Percentiles rank a stretch among this genome's conserved stretches.
Conservation (phyloP, 1,140 invertebrate species). For the Campoletis sonorensis region DNA sequence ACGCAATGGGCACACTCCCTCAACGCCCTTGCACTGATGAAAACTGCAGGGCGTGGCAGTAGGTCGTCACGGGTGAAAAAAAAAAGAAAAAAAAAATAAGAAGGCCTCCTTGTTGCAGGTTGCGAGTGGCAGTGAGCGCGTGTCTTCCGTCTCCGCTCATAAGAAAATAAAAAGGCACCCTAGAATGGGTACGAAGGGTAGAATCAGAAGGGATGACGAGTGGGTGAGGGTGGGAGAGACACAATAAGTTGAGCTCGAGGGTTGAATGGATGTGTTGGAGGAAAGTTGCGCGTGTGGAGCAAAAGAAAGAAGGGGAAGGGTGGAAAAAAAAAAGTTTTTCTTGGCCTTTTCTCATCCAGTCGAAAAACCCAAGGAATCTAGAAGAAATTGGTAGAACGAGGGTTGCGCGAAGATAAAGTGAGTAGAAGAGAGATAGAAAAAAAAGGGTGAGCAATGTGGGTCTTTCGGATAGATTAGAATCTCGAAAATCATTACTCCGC, state of each 20-base stretch:
- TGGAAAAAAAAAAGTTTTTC: constrained; percentile 39
- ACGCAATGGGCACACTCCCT: constrained; percentile 51
- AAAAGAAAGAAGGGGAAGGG: background rate
- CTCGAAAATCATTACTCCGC: constrained; percentile 68
- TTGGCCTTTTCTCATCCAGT: constrained; percentile 5
- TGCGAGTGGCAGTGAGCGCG: constrained; percentile 44
- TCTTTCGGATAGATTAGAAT: constrained; percentile 68
- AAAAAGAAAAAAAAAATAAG: constrained; percentile 54
- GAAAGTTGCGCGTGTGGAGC: constrained; percentile 28
- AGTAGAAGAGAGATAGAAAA: constrained; percentile 49
- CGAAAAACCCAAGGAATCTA: constrained; percentile 20
- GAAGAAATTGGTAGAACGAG: background rate
- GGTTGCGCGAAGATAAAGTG: background rate
- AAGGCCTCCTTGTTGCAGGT: constrained; percentile 41
- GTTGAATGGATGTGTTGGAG: constrained; percentile 21
- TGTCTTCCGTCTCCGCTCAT: background rate
- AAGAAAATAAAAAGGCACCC: constrained; percentile 22
- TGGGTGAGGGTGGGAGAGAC: constrained; percentile 8
- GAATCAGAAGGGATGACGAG: constrained; percentile 10
- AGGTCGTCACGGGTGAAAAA: constrained; percentile 38
- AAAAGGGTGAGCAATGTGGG: constrained; percentile 53
- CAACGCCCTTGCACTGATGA: constrained; percentile 61
- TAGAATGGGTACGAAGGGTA: constrained; percentile 5
- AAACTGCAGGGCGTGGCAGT: constrained; percentile 61
- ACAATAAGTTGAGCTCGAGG: constrained; percentile 42